phyloP scores from a whole-genome alignment of 2,888 invertebrate species.

The Molorchus minor region DNA sequence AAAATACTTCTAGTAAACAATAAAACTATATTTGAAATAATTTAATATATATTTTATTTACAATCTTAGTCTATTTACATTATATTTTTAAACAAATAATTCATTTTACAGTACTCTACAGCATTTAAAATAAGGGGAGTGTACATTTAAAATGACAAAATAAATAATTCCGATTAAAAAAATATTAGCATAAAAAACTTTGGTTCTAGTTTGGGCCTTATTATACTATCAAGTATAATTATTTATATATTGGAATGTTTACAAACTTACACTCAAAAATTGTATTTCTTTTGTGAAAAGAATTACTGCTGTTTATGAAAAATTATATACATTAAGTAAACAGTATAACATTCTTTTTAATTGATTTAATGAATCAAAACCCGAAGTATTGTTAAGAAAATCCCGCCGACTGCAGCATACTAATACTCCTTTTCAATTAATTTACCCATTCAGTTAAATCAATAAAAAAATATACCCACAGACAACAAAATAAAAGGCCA shows the following conservation, averaged over 20 bases:
- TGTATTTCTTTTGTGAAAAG: not conserved
- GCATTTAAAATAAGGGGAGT: conserved; percentile 9
- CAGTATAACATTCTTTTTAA: no score
- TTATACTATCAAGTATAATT: no score
- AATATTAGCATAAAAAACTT: conserved; percentile 33
- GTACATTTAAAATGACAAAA: conserved; percentile 23
- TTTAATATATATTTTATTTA: conserved; percentile 27
- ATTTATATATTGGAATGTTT: conserved; percentile 21
- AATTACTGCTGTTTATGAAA: conserved; percentile 1
- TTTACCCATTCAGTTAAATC: not conserved
- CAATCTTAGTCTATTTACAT: no score
- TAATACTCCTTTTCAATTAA: no score
- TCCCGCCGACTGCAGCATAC: no score
- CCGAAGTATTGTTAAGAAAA: no score
- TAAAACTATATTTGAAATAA: conserved; percentile 18
- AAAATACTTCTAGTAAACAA: not conserved
- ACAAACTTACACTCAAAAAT: conserved; percentile 13
- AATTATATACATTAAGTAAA: conserved; percentile 17
- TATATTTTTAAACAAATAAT: conserved; percentile 8
- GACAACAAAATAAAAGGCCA: conserved; percentile 38
- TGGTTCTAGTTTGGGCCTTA: conserved; percentile 37
- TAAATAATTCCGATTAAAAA: conserved; percentile 37
- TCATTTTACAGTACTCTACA: conserved; percentile 17
- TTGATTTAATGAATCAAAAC: no score
- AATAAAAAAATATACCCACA: not conserved